Conservation (phyloP, 2,797 vertebrate genomes). For the Perodicticus potto region DNA sequence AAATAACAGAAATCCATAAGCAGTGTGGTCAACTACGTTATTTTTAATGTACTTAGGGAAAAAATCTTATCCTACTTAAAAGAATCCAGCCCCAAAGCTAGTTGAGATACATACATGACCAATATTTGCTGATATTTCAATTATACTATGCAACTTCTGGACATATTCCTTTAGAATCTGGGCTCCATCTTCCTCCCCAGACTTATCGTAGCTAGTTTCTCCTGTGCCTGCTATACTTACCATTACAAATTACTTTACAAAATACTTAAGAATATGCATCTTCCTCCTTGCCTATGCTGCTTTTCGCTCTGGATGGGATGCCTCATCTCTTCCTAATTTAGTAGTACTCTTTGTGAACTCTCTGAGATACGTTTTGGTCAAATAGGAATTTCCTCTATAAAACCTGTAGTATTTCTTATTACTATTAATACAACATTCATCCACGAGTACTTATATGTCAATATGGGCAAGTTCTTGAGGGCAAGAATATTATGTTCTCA, state of each 20-base stretch:
- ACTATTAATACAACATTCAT: background rate
- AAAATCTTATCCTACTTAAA: no score
- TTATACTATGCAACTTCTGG: background rate
- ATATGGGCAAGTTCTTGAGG: background rate
- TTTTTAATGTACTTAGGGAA: no score
- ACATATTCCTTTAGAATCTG: background rate
- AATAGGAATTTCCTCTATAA: conserved; percentile 26
- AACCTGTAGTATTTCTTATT: conserved; percentile 12
- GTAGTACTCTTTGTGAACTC: background rate
- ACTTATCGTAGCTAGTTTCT: conserved; percentile 1
- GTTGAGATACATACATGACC: background rate
- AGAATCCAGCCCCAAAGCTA: no score
- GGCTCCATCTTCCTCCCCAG: background rate
- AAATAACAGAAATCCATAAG: conserved; percentile 1
- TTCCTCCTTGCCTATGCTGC: background rate
- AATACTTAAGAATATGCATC: background rate
- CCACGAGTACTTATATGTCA: conserved; percentile 19
- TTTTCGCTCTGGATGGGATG: background rate
- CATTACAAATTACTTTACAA: background rate
- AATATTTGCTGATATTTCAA: conserved; percentile 43
- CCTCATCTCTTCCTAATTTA: background rate
- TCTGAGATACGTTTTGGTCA: background rate
- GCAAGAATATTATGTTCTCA: background rate
- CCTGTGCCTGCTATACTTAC: background rate
- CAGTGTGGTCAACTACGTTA: no score